A percentile compares a stretch with the other conserved stretches of the same genome.
Conservation (phyloP, 2,888 invertebrate species). For the Drosophila kambysellisi region DNA sequence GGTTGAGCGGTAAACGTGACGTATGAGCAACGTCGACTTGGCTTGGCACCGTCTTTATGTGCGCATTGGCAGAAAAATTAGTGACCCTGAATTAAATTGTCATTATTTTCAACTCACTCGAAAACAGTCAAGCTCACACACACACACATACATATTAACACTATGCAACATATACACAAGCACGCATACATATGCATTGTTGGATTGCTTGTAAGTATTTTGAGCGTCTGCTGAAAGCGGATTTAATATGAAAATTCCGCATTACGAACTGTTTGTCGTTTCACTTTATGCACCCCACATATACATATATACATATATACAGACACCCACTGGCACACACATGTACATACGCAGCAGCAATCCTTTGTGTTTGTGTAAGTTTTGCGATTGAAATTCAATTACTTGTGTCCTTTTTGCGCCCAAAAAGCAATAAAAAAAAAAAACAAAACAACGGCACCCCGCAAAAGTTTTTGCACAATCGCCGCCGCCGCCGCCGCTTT, state of each 20-base stretch:
- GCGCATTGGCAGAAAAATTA: constrained; percentile 79
- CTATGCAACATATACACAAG: constrained; percentile 6
- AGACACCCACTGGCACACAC: constrained; percentile 10
- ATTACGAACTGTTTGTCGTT: constrained; percentile 79
- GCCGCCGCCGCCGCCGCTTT: constrained; percentile 19
- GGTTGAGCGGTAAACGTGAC: constrained; percentile 59
- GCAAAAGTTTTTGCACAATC: constrained; percentile 57
- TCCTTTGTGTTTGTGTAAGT: constrained; percentile 50
- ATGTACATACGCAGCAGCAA: constrained; percentile 39
- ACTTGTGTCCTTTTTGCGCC: constrained; percentile 79
- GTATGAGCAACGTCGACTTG: constrained; percentile 66
- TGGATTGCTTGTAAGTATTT: constrained; percentile 38
- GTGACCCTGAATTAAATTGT: constrained; percentile 83
- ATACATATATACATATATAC: neutral
- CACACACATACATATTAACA: constrained; percentile 17
- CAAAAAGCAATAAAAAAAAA: constrained; percentile 43
- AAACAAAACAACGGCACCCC: constrained; percentile 44
- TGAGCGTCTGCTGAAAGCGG: constrained; percentile 65
- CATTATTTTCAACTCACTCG: constrained; percentile 81
- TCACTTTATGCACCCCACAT: constrained; percentile 61
- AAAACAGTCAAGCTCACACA: constrained; percentile 60
- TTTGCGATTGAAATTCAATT: constrained; percentile 80
- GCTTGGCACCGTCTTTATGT: constrained; percentile 61
- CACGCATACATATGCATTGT: constrained; percentile 10
- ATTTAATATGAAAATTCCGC: constrained; percentile 82